A percentile compares a stretch with the other conserved stretches of the same genome.
Conservation (phyloP, 2,888 invertebrate genomes). For the Nemoura dubitans region DNA sequence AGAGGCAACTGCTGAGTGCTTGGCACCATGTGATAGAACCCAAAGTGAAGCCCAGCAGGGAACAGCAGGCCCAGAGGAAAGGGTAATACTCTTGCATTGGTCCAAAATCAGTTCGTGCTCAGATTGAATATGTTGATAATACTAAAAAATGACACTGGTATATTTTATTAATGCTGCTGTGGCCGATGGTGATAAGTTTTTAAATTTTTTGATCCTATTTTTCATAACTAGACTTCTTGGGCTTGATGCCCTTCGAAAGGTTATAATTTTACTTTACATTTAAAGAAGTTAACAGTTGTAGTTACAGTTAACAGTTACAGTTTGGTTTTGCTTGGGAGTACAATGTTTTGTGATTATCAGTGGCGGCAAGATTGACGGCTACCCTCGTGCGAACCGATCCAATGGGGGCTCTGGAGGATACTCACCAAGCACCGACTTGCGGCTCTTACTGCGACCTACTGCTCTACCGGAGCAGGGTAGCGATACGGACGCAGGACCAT, state of each 20-base stretch:
- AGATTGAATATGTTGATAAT: constrained; percentile 1
- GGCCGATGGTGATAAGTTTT: background rate
- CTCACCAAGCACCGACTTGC: constrained; percentile 63
- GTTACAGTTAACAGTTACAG: too few species aligned
- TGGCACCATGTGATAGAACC: constrained; percentile 59
- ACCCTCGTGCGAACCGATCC: background rate
- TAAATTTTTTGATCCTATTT: background rate
- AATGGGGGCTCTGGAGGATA: constrained; percentile 49
- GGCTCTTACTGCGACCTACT: constrained; percentile 61
- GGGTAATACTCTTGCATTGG: background rate
- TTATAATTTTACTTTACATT: too few species aligned
- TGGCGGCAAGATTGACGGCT: background rate
- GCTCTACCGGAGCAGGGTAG: constrained; percentile 48
- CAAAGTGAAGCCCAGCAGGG: constrained; percentile 38
- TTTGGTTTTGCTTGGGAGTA: background rate
- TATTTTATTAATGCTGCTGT: background rate
- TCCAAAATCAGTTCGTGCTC: background rate
- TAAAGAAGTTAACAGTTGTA: too few species aligned
- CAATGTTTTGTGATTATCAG: background rate
- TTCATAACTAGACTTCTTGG: background rate
- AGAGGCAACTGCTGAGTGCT: constrained; percentile 59
- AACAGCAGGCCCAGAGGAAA: background rate
- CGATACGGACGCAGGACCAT: constrained; percentile 68
- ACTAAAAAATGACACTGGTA: background rate
- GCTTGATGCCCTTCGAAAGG: background rate